Percentiles rank a stretch among this genome's conserved stretches.
These are phyloP conservation scores for Drosophila ezoana DNA, from an alignment of 2,888 invertebrate genomes.

Conservation along the genomic window DNA sequence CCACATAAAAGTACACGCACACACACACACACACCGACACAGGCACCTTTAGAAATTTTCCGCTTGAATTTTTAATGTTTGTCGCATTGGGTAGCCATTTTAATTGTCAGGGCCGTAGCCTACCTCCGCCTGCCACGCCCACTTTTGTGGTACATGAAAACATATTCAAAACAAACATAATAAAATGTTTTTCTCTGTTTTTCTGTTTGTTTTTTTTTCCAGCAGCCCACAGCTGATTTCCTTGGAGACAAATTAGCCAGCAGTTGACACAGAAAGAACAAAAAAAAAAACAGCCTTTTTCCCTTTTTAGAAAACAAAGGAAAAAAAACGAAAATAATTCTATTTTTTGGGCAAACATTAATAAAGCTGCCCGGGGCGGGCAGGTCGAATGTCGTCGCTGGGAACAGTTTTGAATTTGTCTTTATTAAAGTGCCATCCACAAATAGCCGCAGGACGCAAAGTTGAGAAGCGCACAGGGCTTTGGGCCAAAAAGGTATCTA, in stretches of 20 bases:
- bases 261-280: constrained; percentile 58
- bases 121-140: constrained; percentile 7
- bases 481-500: constrained; percentile 23
- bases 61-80: constrained; percentile 48
- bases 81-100: constrained; percentile 40
- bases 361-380: constrained; percentile 49
- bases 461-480: constrained; percentile 20
- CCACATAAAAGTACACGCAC: neutral
- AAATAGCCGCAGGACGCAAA: constrained; percentile 11
- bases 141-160: constrained; percentile 32
- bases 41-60: constrained; percentile 14
- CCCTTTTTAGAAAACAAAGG: constrained; percentile 16
- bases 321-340: constrained; percentile 5
- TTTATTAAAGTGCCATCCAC: constrained; percentile 43
- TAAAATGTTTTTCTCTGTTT: constrained; percentile 34
- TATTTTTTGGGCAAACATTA: constrained; percentile 55
- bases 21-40: neutral
- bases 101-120: constrained; percentile 41
- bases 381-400: constrained; percentile 45
- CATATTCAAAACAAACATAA: constrained; percentile 66
- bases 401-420: constrained; percentile 64
- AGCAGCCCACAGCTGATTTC: constrained; percentile 70
- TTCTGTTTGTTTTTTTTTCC: constrained; percentile 18
- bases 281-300: constrained; percentile 21
- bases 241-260: constrained; percentile 75